Evolutionary conservation across 2,113 vertebrate species (phyloP).

Genomic region (Coracopsis vasa): DNA sequence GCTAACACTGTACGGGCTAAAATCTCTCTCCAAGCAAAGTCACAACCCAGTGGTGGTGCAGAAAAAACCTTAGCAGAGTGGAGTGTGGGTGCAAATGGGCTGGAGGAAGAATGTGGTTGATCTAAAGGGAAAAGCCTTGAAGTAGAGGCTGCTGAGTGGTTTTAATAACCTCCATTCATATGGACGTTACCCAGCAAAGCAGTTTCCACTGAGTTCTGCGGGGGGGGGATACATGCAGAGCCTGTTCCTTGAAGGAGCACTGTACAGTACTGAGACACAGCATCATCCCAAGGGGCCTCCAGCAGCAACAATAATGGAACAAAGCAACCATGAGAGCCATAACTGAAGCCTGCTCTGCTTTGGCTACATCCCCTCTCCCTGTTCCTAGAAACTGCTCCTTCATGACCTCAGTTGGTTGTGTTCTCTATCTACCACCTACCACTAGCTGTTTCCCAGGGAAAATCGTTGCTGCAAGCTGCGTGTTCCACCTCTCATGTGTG

Average conservation of each 20-base stretch:
- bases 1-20: neutral
- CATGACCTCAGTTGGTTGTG: neutral
- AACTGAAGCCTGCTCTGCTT: neutral
- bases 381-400: neutral
- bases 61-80: neutral
- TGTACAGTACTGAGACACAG: neutral
- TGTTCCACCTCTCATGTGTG: neutral
- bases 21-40: neutral
- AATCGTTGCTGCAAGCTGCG: neutral
- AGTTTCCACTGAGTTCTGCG: neutral
- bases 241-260: neutral
- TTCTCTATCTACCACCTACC: neutral
- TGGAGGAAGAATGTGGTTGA: neutral
- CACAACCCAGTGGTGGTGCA: neutral
- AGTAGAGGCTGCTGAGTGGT: neutral
- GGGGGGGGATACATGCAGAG: rapidly evolving
- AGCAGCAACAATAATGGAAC: neutral
- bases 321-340: neutral
- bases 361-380: neutral
- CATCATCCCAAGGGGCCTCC: neutral
- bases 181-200: neutral
- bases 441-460: neutral
- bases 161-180: neutral
- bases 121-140: neutral
- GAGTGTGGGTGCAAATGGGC: neutral